phyloP scores from a whole-genome alignment of 2,113 vertebrate genomes.

The Pipa parva region DNA sequence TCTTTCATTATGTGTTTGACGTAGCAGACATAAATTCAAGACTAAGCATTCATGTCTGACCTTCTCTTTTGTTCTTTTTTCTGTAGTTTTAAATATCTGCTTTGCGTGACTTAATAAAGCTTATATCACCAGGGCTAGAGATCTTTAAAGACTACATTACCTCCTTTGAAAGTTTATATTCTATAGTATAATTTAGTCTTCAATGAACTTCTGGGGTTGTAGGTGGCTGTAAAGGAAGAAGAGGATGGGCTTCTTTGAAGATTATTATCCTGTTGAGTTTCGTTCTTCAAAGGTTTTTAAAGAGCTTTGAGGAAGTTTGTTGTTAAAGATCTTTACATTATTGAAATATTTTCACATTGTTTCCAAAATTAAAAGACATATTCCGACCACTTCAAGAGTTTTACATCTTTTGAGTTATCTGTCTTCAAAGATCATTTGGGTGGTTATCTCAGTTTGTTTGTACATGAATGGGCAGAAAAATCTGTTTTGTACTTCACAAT shows the following conservation, averaged over 20 bases:
- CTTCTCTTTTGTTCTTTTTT: slow-evolving; percentile 30
- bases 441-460: slow-evolving; percentile 38
- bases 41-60: slow-evolving; percentile 7
- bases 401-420: slow-evolving; percentile 41
- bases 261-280: slow-evolving; percentile 43
- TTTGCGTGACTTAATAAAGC: slow-evolving; percentile 41
- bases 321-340: slow-evolving; percentile 44
- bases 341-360: slow-evolving; percentile 44
- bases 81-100: slow-evolving; percentile 35
- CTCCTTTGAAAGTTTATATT: slow-evolving; percentile 40
- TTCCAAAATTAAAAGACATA: slow-evolving; percentile 44
- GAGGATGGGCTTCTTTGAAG: slow-evolving; percentile 33
- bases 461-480: slow-evolving; percentile 39
- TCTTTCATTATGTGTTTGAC: slow-evolving; percentile 19
- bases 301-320: slow-evolving; percentile 42
- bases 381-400: slow-evolving; percentile 42
- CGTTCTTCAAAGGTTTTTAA: slow-evolving; percentile 46
- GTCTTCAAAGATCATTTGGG: slow-evolving; percentile 40
- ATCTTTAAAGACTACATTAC: slow-evolving; percentile 37
- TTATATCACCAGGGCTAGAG: slow-evolving; percentile 29
- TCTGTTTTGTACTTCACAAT: slow-evolving; percentile 15
- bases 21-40: slow-evolving; percentile 20
- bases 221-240: slow-evolving; percentile 29
- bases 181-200: slow-evolving; percentile 42
- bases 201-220: slow-evolving; percentile 30